These are phyloP conservation scores for Antrozous pallidus DNA, from an alignment of 2,797 vertebrate genomes.

Conservation along the genomic window DNA sequence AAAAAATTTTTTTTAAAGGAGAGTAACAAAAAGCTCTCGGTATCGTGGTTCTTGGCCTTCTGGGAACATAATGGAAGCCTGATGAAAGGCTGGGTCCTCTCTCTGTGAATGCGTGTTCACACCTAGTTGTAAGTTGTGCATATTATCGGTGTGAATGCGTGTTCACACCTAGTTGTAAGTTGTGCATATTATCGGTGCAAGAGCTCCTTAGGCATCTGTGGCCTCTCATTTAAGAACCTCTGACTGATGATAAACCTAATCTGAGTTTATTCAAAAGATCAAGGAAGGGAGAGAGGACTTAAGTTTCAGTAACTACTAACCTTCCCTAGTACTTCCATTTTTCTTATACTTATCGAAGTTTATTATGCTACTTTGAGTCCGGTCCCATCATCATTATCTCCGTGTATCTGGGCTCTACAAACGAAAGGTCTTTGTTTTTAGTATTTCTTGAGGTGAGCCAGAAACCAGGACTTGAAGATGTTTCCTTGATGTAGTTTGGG, in stretches of 20 bases:
- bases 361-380: constrained; percentile 10
- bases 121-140: not conserved
- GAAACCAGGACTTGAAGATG: not conserved
- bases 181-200: too few species aligned
- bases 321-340: not conserved
- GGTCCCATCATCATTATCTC: not conserved
- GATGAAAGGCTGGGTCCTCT: not conserved
- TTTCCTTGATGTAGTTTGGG: not conserved
- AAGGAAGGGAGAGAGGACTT: not conserved
- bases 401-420: not conserved
- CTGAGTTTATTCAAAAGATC: not conserved
- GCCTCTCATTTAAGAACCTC: not conserved
- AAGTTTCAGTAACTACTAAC: constrained; percentile 1
- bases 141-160: not conserved
- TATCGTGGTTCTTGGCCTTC: not conserved
- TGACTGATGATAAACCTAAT: not conserved
- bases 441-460: constrained; percentile 33
- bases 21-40: not conserved
- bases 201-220: not conserved
- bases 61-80: not conserved
- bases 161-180: not conserved
- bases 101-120: not conserved
- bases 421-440: constrained; percentile 1
- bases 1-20: not conserved
- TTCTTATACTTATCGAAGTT: not conserved